Evolutionary conservation across 30 jellyfish, hydroid and myxozoan genomes (phyloP).

Genomic region (Chironex yamaguchii): DNA sequence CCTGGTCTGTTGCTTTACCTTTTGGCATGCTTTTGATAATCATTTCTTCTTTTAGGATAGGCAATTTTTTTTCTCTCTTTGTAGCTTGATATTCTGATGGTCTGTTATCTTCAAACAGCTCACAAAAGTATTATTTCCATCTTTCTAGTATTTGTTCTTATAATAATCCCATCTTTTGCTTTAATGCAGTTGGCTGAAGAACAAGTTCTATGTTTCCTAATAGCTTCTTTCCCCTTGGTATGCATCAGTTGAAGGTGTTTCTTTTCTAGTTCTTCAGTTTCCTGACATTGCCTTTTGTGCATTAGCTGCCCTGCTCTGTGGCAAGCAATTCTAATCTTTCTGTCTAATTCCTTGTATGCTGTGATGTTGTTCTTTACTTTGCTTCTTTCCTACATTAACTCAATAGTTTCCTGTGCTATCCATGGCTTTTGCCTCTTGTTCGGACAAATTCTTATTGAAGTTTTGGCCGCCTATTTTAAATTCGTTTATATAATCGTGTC

Average conservation of each 20-base stretch:
- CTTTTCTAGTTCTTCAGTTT: background rate
- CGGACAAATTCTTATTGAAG: background rate
- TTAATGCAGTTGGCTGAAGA: background rate
- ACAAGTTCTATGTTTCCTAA: background rate
- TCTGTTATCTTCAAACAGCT: background rate
- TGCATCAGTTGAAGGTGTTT: background rate
- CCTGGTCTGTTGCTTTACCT: background rate
- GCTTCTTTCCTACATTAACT: background rate
- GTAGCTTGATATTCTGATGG: background rate
- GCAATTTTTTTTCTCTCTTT: background rate
- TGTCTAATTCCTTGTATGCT: background rate
- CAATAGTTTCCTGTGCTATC: background rate
- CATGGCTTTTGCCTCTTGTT: background rate
- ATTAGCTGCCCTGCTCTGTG: too few relatives aligned
- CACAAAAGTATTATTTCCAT: background rate
- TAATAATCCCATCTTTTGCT: background rate
- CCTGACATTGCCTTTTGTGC: background rate
- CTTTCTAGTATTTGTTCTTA: background rate
- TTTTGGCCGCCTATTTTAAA: background rate
- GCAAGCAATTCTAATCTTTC: too few relatives aligned
- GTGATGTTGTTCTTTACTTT: background rate
- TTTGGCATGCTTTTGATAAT: background rate
- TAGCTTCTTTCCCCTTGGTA: background rate
- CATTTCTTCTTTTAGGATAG: background rate
- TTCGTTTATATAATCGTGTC: background rate